phyloP scores from a whole-genome alignment of 2,113 vertebrate genomes.

The Anarrhichthys ocellatus region DNA sequence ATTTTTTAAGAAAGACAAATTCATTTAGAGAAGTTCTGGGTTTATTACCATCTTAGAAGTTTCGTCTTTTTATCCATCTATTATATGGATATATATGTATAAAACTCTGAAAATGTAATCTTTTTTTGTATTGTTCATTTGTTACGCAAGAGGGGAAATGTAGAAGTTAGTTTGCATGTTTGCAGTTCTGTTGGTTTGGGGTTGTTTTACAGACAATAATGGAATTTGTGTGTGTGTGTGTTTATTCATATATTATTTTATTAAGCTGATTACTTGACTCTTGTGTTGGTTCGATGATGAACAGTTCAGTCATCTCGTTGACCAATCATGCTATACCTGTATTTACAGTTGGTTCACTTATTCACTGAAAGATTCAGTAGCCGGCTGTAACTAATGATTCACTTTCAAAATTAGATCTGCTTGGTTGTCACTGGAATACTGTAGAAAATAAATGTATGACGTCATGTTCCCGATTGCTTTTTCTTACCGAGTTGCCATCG shows the following conservation, averaged over 20 bases:
- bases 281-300: slow-evolving; percentile 2
- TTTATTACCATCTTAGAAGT: background rate
- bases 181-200: slow-evolving; percentile 64
- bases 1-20: background rate
- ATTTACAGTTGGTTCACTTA: background rate
- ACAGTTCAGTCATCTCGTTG: slow-evolving; percentile 25
- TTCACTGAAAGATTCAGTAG: background rate
- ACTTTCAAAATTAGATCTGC: slow-evolving; percentile 12
- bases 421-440: slow-evolving; percentile 44
- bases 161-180: slow-evolving; percentile 47
- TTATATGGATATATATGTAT: background rate
- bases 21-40: background rate
- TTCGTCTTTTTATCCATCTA: slow-evolving; percentile 8
- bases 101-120: background rate
- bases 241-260: slow-evolving; percentile 40
- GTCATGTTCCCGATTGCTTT: background rate
- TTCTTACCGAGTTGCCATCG: background rate
- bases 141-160: slow-evolving; percentile 37
- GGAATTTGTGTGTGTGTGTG: slow-evolving; percentile 29
- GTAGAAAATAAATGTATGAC: slow-evolving; percentile 69
- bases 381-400: slow-evolving; percentile 21
- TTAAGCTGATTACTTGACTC: slow-evolving; percentile 34
- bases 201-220: slow-evolving; percentile 53
- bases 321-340: background rate
- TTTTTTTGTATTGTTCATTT: slow-evolving; percentile 61